Base-by-base conservation (phyloP, 2,797 vertebrate species). In the Parauchenoglanis ngamensis region DNA sequence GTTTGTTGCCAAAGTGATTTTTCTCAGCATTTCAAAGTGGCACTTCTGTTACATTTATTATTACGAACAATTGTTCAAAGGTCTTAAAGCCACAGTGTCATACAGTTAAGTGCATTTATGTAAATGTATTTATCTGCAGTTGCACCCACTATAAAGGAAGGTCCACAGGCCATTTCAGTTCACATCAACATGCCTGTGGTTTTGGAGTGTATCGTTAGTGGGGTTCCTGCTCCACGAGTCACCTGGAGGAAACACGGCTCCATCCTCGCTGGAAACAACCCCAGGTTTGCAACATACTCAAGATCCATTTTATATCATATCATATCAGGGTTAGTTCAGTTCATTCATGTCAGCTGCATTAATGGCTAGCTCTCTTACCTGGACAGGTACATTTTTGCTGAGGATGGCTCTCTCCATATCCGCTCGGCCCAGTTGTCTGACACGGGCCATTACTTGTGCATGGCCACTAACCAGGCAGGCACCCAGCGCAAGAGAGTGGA, bases 171-270 rank as follows among this genome's bases (percentile, higher is more conserved):
- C 0, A 88, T 96, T 72, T 92, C 94, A 2, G 96, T 96, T 83
- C 95, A 92, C 61, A 56, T 97, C 56, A 95, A 96, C 83, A 86
- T 94, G 73, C 95, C 97, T 2, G 88, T 92, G 54, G 83, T 95
- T 57, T 93, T 99, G 83, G 96, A 98, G 90, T 99, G 98, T 90
- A 78, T 90, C 0, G 96, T 96, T 0, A 95, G 94, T 86, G 98
- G 98, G 28, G 94, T 98, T 0, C 98, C 98, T 59, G 13, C 91
- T 0, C 98, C 98, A 1, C 97, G 96, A 15, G 90, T 99, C 84
- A 96, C 97, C 0, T 99, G 98, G 98, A 98, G 98, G 91, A 99
- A 98, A 91, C 97, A 99, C 61, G 98, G 98, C 3, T 92, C 94
- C 35, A 35, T 98, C 92, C 88, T 99, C 72, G 87, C 95, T 68